These are phyloP conservation scores for Diplolepis rosae DNA, from an alignment of 2,888 invertebrate genomes.

Conservation along the genomic window DNA sequence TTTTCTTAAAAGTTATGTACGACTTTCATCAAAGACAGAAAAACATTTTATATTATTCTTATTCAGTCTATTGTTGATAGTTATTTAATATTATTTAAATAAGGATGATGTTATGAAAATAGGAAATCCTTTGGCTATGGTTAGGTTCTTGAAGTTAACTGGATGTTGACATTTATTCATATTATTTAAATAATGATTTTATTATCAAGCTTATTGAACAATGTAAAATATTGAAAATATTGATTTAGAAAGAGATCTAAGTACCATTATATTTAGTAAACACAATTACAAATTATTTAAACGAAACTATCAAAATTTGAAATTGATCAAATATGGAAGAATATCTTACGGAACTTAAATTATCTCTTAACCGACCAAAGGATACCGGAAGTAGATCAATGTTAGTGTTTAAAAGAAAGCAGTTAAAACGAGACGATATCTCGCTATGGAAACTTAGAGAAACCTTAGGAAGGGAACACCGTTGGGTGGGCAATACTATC, in stretches of 20 bases:
- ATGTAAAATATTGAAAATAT: no score
- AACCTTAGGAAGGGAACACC: slow-evolving; percentile 16
- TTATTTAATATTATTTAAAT: background rate
- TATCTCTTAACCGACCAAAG: slow-evolving; percentile 9
- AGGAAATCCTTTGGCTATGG: no score
- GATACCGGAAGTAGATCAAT: slow-evolving; percentile 19
- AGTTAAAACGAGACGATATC: slow-evolving; percentile 2
- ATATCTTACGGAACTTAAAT: background rate
- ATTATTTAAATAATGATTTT: no score
- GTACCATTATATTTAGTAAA: no score
- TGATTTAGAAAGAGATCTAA: no score
- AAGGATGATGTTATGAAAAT: background rate
- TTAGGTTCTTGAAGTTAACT: background rate
- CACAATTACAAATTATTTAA: no score
- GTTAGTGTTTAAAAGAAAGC: slow-evolving; percentile 3
- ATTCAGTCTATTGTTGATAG: slow-evolving; percentile 3
- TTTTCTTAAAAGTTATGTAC: background rate
- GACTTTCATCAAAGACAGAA: slow-evolving; percentile 4
- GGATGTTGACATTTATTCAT: no score
- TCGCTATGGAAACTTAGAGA: slow-evolving; percentile 13
- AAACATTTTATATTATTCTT: background rate
- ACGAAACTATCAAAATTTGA: no score
- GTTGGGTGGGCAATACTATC: slow-evolving; percentile 28
- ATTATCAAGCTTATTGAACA: no score
- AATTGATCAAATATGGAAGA: background rate